Evolutionary conservation across 2,797 vertebrate species (phyloP), one percentile per base, ranked within the genome.

Genomic region (Alca torda): DNA sequence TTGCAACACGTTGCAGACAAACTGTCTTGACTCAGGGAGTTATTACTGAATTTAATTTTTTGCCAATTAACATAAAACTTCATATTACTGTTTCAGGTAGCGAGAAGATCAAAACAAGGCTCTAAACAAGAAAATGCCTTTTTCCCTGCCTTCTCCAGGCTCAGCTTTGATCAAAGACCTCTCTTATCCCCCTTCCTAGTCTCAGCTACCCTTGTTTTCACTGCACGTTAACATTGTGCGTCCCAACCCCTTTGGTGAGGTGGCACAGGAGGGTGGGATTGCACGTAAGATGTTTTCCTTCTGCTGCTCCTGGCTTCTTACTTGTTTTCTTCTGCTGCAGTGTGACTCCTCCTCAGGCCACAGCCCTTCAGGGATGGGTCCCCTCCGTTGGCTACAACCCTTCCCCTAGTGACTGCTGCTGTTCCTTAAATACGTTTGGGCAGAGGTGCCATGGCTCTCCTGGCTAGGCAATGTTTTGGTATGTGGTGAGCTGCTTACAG

Each of bases 301-400:
- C 65, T 78, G 39, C n/a, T 1, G 1, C 31, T 60, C 11, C 9
- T 54, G 60, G 13, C 61, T 68, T 10, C 28, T 37, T 37, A 16
- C 21, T 43, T n/a, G 30, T 53, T 64, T 54, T 50, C 28, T 3
- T 60, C 6, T 67, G 46, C 35, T 35, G 48, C 54, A 25, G 25
- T 16, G 1, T 45, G 53, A 41, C 15, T 51, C 33, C 11, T 64
- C 10, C 1, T 0, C 25, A 8, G 64, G 41, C 39, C 10, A 2
- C 35, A 35, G 35, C 25, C 31, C 24, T 56, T 72, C 69, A 72
- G 30, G 59, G 23, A 10, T 28, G 50, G 30, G 24, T 63, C 19
- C 16, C 2, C 4, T 59, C 50, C 0, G 0, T 35, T 28, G 11
- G 39, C 45, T 46, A 10, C 45, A 24, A 9, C 72, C 17, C 31